Base-by-base conservation (phyloP, 2,113 vertebrate species). In the Hippopotamus amphibius region DNA sequence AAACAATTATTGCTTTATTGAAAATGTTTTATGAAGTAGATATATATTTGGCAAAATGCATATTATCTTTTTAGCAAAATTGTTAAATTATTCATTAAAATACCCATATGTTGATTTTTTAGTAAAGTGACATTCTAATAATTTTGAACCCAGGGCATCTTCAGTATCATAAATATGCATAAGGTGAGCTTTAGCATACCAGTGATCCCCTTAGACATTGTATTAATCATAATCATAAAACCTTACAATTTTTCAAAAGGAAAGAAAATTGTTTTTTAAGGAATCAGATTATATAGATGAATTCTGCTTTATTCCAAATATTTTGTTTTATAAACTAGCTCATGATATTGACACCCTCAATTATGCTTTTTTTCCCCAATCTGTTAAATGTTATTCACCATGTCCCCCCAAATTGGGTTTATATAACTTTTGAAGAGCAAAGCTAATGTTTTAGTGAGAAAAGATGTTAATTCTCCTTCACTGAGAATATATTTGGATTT, bases 1-100 rank as follows among this genome's bases (percentile, higher is more conserved):
- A 97, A 94, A 82, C 17, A 93, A 9, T 95, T 85, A 90, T 30
- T 95, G 50, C 50, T 57, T 94, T 97, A 93, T 90, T 79, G 77
- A 84, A 95, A 95, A 90, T 28, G 48, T 83, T 93, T 95, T 93
- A 59, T 63, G 53, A 96, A 94, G 77, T 96, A 89, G 96, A 94
- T 83, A 14, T 77, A 16, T 93, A 68, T 95, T 97, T 87, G 95
- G 46, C 80, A 97, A 96, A 97, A 68, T 74, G 37, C 30, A 2
- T 61, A 61, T 85, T 86, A 85, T 77, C 86, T 94, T 89, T 80
- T 81, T 76, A 87, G 87, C 57, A 91, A 91, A 95, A 91, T 94
- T 93, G 85, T 96, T 88, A 88, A 37, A 17, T 96, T 95, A 97
- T 86, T 96, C 46, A 88, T 94, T 96, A 93, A 94, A 97, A 83